Conservation (phyloP, 2,888 invertebrate genomes). For the Trissoscelio sp. region DNA sequence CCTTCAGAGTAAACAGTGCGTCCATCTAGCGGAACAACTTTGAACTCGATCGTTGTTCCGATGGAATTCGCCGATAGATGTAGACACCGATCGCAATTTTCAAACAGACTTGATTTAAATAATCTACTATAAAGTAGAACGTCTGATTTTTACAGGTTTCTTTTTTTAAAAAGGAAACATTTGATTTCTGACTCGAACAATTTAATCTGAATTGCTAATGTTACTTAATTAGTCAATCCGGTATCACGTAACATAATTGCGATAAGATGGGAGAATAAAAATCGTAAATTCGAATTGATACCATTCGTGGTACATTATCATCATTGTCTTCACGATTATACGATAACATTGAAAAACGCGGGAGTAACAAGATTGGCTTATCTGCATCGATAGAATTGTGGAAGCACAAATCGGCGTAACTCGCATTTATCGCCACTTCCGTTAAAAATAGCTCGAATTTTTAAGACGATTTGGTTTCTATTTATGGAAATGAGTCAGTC, state of each 20-base stretch:
- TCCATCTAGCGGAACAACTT: slow-evolving; percentile 61
- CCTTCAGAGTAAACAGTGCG: slow-evolving; percentile 10
- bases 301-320: slow-evolving; percentile 37
- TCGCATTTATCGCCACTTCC: slow-evolving; percentile 30
- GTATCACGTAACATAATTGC: slow-evolving; percentile 36
- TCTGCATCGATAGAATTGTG: slow-evolving; percentile 38
- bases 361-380: slow-evolving; percentile 29
- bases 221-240: slow-evolving; percentile 23
- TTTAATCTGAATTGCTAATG: background rate
- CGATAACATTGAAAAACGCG: slow-evolving; percentile 20
- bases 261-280: slow-evolving; percentile 52
- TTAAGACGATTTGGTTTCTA: background rate
- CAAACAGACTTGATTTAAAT: too few relatives aligned
- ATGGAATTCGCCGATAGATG: slow-evolving; percentile 69
- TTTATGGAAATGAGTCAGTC: slow-evolving; percentile 21
- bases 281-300: slow-evolving; percentile 19
- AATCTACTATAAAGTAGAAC: too few relatives aligned
- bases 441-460: slow-evolving; percentile 30
- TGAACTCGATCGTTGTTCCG: slow-evolving; percentile 49
- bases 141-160: too few relatives aligned
- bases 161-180: too few relatives aligned
- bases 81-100: too few relatives aligned
- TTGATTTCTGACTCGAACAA: too few relatives aligned
- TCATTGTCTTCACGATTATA: slow-evolving; percentile 38
- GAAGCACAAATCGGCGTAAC: slow-evolving; percentile 15